These are phyloP conservation scores for Numenius arquata DNA, from an alignment of 2,113 vertebrate genomes.

Conservation along the genomic window DNA sequence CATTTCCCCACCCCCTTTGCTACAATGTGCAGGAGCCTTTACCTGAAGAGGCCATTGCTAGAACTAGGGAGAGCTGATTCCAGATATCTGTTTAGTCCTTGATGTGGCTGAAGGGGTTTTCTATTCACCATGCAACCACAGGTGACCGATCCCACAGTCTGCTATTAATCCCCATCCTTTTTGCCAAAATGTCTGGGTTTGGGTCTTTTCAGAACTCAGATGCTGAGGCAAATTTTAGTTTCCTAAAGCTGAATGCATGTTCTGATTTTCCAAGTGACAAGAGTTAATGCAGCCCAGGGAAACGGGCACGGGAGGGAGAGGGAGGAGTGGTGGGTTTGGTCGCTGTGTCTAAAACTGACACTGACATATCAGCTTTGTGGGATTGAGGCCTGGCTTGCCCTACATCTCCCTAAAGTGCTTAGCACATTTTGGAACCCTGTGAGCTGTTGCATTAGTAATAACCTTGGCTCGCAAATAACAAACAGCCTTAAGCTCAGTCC, in stretches of 20 bases:
- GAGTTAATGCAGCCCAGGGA: not conserved
- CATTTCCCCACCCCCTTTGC: not conserved
- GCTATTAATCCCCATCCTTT: not conserved
- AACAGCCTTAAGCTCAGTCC: not conserved
- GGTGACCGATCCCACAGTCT: not conserved
- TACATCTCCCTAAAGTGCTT: not conserved
- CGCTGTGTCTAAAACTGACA: not conserved
- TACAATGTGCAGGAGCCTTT: not conserved
- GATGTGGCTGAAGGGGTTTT: not conserved
- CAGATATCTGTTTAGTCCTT: not conserved
- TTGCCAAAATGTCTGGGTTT: not conserved
- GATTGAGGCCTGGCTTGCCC: not conserved
- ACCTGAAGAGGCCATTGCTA: not conserved
- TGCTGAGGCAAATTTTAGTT: not conserved
- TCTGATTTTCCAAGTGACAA: not conserved
- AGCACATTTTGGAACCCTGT: not conserved
- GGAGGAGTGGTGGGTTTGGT: not conserved
- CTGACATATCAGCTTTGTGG: not conserved
- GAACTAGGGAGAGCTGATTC: not conserved
- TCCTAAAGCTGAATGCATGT: not conserved
- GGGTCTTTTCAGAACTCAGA: not conserved
- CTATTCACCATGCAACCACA: not conserved
- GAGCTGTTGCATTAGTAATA: not conserved
- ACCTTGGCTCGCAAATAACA: not conserved
- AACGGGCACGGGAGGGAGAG: fast-evolving